Base-by-base conservation (phyloP, 2,888 invertebrate species). In the Dynastes maya region DNA sequence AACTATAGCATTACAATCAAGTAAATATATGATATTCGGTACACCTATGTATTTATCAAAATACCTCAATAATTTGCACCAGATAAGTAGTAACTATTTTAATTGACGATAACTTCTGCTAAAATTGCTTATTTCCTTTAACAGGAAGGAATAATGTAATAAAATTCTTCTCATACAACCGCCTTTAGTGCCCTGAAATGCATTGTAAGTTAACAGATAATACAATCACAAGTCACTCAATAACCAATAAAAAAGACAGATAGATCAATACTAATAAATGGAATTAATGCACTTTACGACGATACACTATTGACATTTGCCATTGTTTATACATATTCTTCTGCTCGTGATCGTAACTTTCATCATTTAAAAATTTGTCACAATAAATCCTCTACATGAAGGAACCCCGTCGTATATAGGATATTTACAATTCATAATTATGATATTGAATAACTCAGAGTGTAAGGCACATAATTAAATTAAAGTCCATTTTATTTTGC, bases 231-330 rank as follows among this genome's bases (percentile, higher is more conserved):
- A 68, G 68, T 13, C 68, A 63, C 29, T 29, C 49, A 49, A 51
- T 51, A 68, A 68, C 29, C n/a, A 51, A 22, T 51, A 49, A 67
- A 67, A 51, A 49, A 29, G 27, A 1, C 11, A 68, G 45, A 45
- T 8, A 45, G 45, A 45, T 8, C 45, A 16, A 53, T 53, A 53
- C 22, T 58, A 71, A 37, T 71, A 71, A 55, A 32, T 55, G 37
- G 55, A 71, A 55, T 71, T 55, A 71, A 55, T 71, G 71, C 37
- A 58, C 55, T 58, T 58, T 22, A 8, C 8, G 16, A 32, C n/a
- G 71, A 71, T 71, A 55, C 55, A 71, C 71, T 71, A 32, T n/a
- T 55, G 71, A 71, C 71, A 45, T 67, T 16, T 16, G 65, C 5
- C 22, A 22, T 67, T 67, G 65, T 67, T 67, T 67, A 11, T 9